These are phyloP conservation scores for Erebia palarica DNA, from an alignment of 2,888 invertebrate genomes.

Conservation along the genomic window DNA sequence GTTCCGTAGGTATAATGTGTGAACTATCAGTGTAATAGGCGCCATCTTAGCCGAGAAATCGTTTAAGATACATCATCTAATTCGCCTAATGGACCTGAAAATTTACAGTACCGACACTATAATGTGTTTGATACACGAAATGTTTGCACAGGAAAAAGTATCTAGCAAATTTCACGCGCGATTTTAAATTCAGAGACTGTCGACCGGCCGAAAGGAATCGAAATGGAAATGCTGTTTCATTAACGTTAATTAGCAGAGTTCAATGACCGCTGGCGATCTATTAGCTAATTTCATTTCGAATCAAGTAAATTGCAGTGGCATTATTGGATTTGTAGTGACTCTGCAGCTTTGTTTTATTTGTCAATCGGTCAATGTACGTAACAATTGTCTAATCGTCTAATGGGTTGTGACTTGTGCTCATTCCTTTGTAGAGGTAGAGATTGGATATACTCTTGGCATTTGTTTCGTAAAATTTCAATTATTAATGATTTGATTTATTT, in stretches of 20 bases:
- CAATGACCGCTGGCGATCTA: constrained; percentile 52
- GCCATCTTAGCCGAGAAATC: constrained; percentile 41
- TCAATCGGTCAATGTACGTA: constrained; percentile 34
- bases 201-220: constrained; percentile 49
- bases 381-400: constrained; percentile 19
- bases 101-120: constrained; percentile 32
- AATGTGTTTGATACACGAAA: constrained; percentile 29
- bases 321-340: constrained; percentile 34
- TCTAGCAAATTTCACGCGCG: constrained; percentile 47
- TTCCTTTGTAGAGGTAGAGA: background rate
- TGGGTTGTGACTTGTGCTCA: constrained; percentile 20
- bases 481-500: too few species aligned
- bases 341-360: constrained; percentile 37
- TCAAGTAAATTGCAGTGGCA: constrained; percentile 51
- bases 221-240: constrained; percentile 52
- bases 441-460: background rate
- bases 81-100: constrained; percentile 37
- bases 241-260: constrained; percentile 63
- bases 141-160: constrained; percentile 42
- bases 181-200: constrained; percentile 52
- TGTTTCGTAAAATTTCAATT: background rate
- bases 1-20: constrained; percentile 39
- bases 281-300: constrained; percentile 53
- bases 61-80: constrained; percentile 40
- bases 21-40: constrained; percentile 41